Percentiles rank a stretch among this genome's conserved stretches.
Conservation (phyloP, 2,888 invertebrate species). For the Buathra laborator region DNA sequence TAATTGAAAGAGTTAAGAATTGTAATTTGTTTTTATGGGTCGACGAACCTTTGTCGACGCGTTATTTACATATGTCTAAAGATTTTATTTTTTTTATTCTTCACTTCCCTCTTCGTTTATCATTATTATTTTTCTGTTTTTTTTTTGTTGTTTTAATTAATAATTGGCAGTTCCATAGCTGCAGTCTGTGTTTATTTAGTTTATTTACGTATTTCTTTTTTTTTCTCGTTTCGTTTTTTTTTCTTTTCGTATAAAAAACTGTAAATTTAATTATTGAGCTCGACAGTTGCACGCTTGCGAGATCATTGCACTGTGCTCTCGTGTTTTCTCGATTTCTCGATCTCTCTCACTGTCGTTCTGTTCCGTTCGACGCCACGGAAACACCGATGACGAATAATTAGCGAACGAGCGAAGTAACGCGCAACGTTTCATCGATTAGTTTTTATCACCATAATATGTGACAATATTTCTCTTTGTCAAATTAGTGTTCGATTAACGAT, state of each 20-base stretch:
- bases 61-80: slow-evolving; percentile 78
- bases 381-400: slow-evolving; percentile 36
- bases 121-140: slow-evolving; percentile 28
- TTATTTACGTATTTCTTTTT: slow-evolving; percentile 45
- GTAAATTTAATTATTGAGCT: slow-evolving; percentile 82
- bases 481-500: slow-evolving; percentile 27
- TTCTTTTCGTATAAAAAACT: slow-evolving; percentile 81
- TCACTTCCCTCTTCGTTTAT: slow-evolving; percentile 14
- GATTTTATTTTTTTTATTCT: slow-evolving; percentile 63
- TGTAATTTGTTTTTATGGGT: slow-evolving; percentile 75
- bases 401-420: slow-evolving; percentile 69
- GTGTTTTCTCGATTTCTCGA: slow-evolving; percentile 14
- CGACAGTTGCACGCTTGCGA: slow-evolving; percentile 81
- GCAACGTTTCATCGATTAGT: slow-evolving; percentile 61
- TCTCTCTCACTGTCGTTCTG: slow-evolving; percentile 41
- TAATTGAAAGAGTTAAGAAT: slow-evolving; percentile 72
- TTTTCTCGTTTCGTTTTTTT: slow-evolving; percentile 49
- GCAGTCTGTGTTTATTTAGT: slow-evolving; percentile 77
- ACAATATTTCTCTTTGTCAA: slow-evolving; percentile 48
- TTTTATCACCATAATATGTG: slow-evolving; percentile 49
- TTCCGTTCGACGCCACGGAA: slow-evolving; percentile 65
- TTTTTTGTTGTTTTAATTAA: slow-evolving; percentile 68
- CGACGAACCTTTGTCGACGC: slow-evolving; percentile 72
- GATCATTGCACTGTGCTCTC: slow-evolving; percentile 81
- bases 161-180: slow-evolving; percentile 83